Conservation (phyloP, 2,113 vertebrate genomes). For the Callithrix jacchus region DNA sequence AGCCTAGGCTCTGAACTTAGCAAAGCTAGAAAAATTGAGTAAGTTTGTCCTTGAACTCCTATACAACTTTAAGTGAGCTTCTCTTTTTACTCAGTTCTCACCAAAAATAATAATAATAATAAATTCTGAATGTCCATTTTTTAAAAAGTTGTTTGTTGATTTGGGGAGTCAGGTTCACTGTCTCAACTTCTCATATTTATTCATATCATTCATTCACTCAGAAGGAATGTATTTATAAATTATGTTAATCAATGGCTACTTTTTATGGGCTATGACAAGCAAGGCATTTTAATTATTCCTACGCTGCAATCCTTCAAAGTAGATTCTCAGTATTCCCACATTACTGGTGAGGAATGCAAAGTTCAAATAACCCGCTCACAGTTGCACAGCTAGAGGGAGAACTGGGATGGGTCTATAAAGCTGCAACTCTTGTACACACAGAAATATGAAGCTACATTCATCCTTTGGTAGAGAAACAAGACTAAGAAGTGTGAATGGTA, state of each 20-base stretch:
- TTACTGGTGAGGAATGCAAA: neutral
- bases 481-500: neutral
- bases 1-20: neutral
- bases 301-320: neutral
- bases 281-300: neutral
- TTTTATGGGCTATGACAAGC: neutral
- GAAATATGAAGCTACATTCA: neutral
- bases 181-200: neutral
- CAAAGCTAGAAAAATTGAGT: neutral
- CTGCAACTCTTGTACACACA: neutral
- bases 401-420: neutral
- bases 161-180: neutral
- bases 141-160: neutral
- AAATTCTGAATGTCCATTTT: conserved; percentile 9
- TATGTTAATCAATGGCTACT: neutral
- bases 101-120: neutral
- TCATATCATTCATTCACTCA: neutral
- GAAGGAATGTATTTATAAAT: neutral
- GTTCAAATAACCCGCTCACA: neutral
- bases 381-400: neutral
- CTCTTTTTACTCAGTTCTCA: neutral
- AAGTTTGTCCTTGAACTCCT: neutral
- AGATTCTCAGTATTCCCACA: neutral
- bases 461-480: neutral
- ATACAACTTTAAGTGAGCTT: neutral